Evolutionary conservation across 2,113 vertebrate species (phyloP), one percentile per base, ranked within the genome.

Genomic region (Neogale vison): DNA sequence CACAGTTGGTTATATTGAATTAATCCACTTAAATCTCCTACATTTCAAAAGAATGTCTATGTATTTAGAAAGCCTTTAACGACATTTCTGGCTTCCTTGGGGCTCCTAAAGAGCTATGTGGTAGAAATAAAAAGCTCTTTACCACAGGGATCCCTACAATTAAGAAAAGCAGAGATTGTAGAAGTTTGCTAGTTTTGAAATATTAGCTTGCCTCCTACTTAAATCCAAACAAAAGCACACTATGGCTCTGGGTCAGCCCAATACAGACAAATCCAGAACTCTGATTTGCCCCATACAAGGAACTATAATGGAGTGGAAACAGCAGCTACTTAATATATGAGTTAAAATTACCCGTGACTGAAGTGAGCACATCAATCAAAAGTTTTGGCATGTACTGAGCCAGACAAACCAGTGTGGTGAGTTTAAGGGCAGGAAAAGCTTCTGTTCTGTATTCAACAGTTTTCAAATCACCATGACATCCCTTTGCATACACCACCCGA

Each of bases 301-400:
- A 99, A 96, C 98, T 98, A 99, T 99, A 99, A 99, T 99, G 98
- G 99, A 99, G 97, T 97, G 97, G 98, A 99, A 98, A 98, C 98
- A 98, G 98, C 97, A 98, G 98, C 98, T 99, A 98, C 98, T 99
- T 99, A 99, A 99, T 99, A 99, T 99, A 99, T 98, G 98, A 99
- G 99, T 98, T 99, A 99, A 99, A 99, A 99, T 99, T 99, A 99
- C 99, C 99, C 99, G 99, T 99, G 99, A 99, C 99, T 99, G 99
- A 99, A 99, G 98, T 98, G 98, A 99, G 98, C 98, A 99, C 99
- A 99, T 99, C 99, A 99, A 99, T 99, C 99, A 99, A 98, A 99
- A 98, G 98, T 99, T 98, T 98, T 99, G 99, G 98, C 99, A 99
- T 98, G 98, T 99, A 99, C 99, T 99, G 98, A 98, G 98, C 96